phyloP scores from a whole-genome alignment of 2,888 invertebrate species.

The Drosophila subsilvestris region DNA sequence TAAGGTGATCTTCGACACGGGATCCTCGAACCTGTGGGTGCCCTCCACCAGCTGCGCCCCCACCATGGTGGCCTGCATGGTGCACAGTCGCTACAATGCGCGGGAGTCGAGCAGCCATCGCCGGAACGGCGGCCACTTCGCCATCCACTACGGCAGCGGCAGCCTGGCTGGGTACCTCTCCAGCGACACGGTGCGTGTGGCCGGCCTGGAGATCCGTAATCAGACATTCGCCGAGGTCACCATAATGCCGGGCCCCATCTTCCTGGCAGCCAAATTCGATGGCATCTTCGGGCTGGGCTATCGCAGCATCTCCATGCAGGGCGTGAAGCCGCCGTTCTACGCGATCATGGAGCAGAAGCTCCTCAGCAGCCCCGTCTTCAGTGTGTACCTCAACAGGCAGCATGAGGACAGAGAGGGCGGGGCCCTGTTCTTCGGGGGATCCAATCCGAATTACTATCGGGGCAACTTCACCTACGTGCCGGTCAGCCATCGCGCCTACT shows the following conservation, averaged over 20 bases:
- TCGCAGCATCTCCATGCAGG: slow-evolving; percentile 58
- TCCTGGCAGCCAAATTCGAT: slow-evolving; percentile 69
- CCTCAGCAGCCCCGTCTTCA: slow-evolving; percentile 53
- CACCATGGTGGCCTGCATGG: slow-evolving; percentile 96
- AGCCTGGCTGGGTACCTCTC: slow-evolving; percentile 61
- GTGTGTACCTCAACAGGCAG: slow-evolving; percentile 61
- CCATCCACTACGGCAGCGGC: slow-evolving; percentile 69
- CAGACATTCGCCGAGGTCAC: slow-evolving; percentile 71
- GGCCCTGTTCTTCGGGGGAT: slow-evolving; percentile 67
- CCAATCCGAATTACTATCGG: slow-evolving; percentile 50
- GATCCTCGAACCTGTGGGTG: slow-evolving; percentile 99
- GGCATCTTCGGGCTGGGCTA: slow-evolving; percentile 72
- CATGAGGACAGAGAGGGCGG: slow-evolving; percentile 45
- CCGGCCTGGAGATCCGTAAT: slow-evolving; percentile 54
- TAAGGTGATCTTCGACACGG: slow-evolving; percentile 98
- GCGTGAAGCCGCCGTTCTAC: slow-evolving; percentile 67
- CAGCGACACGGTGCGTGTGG: slow-evolving; percentile 57
- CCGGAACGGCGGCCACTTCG: slow-evolving; percentile 87
- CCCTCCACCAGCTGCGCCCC: slow-evolving; percentile 97
- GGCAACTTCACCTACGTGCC: slow-evolving; percentile 68
- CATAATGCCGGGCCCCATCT: slow-evolving; percentile 69
- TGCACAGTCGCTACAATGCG: slow-evolving; percentile 98
- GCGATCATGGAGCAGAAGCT: slow-evolving; percentile 60
- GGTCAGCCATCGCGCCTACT: slow-evolving; percentile 62
- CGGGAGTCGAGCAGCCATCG: slow-evolving; percentile 91